Conservation (phyloP, 2,113 vertebrate genomes). For the Desmodus rotundus region DNA sequence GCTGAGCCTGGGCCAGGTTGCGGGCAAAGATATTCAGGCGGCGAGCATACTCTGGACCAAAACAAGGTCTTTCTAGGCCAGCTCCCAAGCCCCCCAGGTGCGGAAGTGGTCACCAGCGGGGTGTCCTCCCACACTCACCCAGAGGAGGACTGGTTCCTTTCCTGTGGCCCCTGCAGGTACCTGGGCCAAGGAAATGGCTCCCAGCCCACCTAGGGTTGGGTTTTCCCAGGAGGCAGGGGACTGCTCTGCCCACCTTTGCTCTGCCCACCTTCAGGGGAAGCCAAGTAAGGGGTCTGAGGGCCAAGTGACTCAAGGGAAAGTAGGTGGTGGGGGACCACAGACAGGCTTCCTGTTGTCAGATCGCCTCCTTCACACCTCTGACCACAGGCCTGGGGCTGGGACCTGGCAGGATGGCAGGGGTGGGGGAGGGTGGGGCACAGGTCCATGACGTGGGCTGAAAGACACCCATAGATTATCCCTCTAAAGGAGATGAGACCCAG, state of each 20-base stretch:
- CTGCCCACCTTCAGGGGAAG: too few species aligned
- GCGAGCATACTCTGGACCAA: constrained; percentile 68
- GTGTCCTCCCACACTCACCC: not conserved
- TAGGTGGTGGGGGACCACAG: not conserved
- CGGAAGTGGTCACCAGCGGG: not conserved
- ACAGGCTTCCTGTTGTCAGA: not conserved
- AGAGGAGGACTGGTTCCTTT: not conserved
- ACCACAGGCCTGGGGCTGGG: not conserved
- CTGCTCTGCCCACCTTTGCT: too few species aligned
- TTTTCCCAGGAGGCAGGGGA: not conserved
- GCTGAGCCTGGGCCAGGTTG: constrained; percentile 83
- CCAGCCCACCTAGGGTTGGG: not conserved
- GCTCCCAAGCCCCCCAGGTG: not conserved
- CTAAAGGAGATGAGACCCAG: not conserved
- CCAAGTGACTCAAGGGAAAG: not conserved
- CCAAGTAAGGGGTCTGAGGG: not conserved
- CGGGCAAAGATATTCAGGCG: constrained; percentile 84
- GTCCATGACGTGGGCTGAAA: not conserved
- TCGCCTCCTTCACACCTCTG: not conserved
- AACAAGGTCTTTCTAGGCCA: not conserved
- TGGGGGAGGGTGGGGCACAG: too few species aligned
- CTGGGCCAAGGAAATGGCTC: not conserved
- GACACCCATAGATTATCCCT: not conserved
- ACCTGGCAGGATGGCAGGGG: accelerated
- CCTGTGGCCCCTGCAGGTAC: not conserved